Evolutionary conservation across 2,888 invertebrate species (phyloP).

Genomic region (Nomada goodeniana): DNA sequence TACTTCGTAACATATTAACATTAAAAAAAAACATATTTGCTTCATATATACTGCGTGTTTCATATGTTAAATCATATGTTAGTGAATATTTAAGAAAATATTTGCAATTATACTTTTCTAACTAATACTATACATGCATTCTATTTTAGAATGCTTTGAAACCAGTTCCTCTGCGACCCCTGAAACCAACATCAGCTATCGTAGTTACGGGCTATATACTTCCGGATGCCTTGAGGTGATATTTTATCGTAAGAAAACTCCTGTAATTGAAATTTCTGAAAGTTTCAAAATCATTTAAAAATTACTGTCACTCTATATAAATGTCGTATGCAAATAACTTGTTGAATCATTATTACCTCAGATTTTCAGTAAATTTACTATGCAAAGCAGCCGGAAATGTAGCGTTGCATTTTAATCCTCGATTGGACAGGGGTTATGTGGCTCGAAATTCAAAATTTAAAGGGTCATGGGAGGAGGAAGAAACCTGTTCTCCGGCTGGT

Average conservation of each 20-base stretch:
- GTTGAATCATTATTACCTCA: constrained; percentile 72
- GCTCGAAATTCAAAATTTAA: constrained; percentile 90
- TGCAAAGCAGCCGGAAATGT: constrained; percentile 85
- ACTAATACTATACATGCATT: neutral
- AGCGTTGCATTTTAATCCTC: constrained; percentile 93
- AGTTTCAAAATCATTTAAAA: neutral
- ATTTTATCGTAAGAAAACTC: constrained; percentile 2
- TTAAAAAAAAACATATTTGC: neutral
- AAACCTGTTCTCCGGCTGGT: constrained; percentile 86
- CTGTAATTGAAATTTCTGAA: neutral
- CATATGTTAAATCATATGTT: neutral
- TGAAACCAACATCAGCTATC: constrained; percentile 78
- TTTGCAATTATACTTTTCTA: neutral
- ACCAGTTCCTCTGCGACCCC: constrained; percentile 68
- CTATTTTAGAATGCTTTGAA: constrained; percentile 74
- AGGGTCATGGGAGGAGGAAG: constrained; percentile 91
- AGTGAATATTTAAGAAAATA: neutral
- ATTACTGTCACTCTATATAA: neutral
- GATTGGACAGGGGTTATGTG: constrained; percentile 91
- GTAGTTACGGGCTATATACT: constrained; percentile 81
- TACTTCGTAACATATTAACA: neutral
- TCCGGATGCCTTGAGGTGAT: constrained; percentile 66
- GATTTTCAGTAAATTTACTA: constrained; percentile 88
- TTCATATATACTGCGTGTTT: neutral
- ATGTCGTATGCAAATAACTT: neutral